Percentiles rank a stretch among this genome's conserved stretches.
Evolutionary conservation across 2,797 vertebrate genomes (phyloP).

Genomic region (Podargus strigoides): DNA sequence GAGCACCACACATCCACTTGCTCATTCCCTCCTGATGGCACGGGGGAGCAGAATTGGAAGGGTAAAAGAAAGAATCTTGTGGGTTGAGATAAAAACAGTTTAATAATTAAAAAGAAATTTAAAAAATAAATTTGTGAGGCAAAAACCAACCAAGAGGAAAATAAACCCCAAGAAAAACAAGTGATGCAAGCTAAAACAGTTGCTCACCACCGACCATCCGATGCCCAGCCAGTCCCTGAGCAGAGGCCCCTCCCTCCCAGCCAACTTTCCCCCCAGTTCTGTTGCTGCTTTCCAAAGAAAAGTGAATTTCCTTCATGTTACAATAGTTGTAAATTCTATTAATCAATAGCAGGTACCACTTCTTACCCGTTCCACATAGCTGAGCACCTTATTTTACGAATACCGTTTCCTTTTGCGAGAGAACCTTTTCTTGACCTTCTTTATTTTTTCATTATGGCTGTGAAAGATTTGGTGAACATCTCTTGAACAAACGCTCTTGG

Average conservation of each 20-base stretch:
- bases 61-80: background rate
- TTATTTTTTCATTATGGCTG: background rate
- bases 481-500: background rate
- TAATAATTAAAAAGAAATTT: background rate
- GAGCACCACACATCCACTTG: too few species aligned
- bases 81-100: background rate
- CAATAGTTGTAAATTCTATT: background rate
- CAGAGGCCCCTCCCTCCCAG: fast-evolving
- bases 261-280: too few species aligned
- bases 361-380: background rate
- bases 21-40: background rate
- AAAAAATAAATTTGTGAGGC: background rate
- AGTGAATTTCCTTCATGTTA: background rate
- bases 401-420: background rate
- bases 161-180: background rate
- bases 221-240: background rate
- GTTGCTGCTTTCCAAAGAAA: background rate
- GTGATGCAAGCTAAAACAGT: background rate
- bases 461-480: background rate
- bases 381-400: background rate
- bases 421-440: background rate
- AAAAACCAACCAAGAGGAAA: background rate
- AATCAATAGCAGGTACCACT: background rate
- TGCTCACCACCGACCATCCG: fast-evolving
- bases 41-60: background rate